These are phyloP conservation scores for Branchipolynoe longqiensis DNA, from an alignment of 2,888 invertebrate genomes.

Conservation along the genomic window DNA sequence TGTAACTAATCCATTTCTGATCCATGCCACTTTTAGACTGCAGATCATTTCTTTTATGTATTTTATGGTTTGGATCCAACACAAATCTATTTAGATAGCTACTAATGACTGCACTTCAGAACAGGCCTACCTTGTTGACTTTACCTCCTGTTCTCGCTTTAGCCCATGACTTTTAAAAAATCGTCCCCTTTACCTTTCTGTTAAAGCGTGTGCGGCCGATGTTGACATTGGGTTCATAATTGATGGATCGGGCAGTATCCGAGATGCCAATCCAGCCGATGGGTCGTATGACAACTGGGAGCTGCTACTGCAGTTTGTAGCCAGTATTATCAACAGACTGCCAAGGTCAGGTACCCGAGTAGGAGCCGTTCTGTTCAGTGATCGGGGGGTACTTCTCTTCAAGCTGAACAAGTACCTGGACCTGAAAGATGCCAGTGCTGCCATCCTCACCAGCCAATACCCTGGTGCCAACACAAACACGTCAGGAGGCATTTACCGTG, in stretches of 20 bases:
- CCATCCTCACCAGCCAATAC: conserved; percentile 6
- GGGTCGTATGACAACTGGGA: conserved; percentile 45
- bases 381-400: conserved; percentile 4
- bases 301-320: conserved; percentile 30
- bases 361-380: conserved; percentile 32
- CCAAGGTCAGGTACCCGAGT: conserved; percentile 1
- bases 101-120: no score
- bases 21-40: no score
- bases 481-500: conserved; percentile 32
- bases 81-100: no score
- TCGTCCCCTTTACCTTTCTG: no score
- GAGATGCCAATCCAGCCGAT: conserved; percentile 48
- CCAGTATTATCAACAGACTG: conserved; percentile 12
- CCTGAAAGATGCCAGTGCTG: not conserved
- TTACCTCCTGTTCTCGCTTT: no score
- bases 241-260: conserved; percentile 50
- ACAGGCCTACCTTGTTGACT: no score
- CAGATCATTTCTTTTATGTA: no score
- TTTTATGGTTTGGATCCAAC: no score
- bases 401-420: not conserved
- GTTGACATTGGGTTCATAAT: conserved; percentile 44
- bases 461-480: conserved; percentile 51
- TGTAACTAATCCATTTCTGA: no score
- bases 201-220: conserved; percentile 38
- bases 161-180: no score